phyloP scores from a whole-genome alignment of 2,888 invertebrate genomes.

The Tenthredo notha region DNA sequence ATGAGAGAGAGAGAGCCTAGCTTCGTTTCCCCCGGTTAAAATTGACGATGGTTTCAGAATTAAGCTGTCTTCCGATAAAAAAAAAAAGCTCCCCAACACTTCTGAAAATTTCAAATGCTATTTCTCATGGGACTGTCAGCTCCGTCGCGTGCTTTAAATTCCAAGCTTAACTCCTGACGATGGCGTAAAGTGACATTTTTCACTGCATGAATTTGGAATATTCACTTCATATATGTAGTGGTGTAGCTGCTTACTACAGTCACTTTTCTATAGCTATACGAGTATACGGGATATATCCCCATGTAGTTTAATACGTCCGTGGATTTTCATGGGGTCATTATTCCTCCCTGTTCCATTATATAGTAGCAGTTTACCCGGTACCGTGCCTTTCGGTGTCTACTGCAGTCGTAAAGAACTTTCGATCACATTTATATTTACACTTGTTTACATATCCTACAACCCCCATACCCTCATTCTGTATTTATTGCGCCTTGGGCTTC shows the following conservation, averaged over 20 bases:
- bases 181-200: conserved; percentile 51
- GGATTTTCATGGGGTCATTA: background rate
- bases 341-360: background rate
- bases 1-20: background rate
- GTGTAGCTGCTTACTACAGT: background rate
- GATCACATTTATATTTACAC: conserved; percentile 1
- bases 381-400: background rate
- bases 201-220: conserved; percentile 43
- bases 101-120: conserved; percentile 30
- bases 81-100: conserved; percentile 23
- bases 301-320: background rate
- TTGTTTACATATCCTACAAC: conserved; percentile 6
- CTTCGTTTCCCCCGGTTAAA: background rate
- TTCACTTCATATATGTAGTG: background rate
- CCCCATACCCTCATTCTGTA: conserved; percentile 4
- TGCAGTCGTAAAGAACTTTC: background rate
- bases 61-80: conserved; percentile 39
- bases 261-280: background rate
- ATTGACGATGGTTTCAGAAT: conserved; percentile 21
- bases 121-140: conserved; percentile 50
- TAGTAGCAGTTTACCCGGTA: background rate
- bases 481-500: conserved; percentile 16
- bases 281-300: background rate
- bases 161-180: conserved; percentile 47
- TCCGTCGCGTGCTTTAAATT: conserved; percentile 44